phyloP scores from a whole-genome alignment of 2,113 vertebrate species.

The Microcebus murinus region DNA sequence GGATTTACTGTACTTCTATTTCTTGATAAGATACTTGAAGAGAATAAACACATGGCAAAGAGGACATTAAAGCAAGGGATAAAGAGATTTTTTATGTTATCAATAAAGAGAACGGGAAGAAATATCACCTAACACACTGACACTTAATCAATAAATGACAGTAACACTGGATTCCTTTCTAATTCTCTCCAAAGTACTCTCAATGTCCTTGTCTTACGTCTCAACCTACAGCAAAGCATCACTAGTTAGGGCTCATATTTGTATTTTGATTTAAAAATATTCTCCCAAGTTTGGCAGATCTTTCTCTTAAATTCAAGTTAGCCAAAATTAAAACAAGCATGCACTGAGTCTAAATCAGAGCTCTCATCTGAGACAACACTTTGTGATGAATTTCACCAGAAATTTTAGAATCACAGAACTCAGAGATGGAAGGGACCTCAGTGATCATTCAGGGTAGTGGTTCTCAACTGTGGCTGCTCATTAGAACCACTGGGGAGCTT shows the following conservation, averaged over 20 bases:
- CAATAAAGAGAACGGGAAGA: conserved; percentile 65
- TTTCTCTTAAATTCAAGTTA: conserved; percentile 44
- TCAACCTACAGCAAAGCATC: conserved; percentile 37
- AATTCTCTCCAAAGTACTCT: conserved; percentile 50
- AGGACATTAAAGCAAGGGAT: conserved; percentile 69
- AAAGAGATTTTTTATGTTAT: conserved; percentile 66
- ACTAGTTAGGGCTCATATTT: background rate
- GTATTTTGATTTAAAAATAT: conserved; percentile 43
- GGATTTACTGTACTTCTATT: conserved; percentile 80
- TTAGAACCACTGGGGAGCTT: background rate
- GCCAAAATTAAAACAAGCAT: conserved; percentile 18
- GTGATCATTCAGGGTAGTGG: background rate
- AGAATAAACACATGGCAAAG: conserved; percentile 71
- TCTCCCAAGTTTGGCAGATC: background rate
- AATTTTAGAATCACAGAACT: conserved; percentile 14
- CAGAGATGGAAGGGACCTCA: background rate
- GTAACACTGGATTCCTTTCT: conserved; percentile 41
- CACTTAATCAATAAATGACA: conserved; percentile 64
- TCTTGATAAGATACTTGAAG: conserved; percentile 77
- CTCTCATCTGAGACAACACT: background rate
- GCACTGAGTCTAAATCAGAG: background rate
- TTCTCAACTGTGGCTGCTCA: background rate
- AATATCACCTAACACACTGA: conserved; percentile 59
- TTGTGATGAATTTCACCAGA: background rate
- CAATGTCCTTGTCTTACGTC: conserved; percentile 31